Percentiles rank a stretch among this genome's conserved stretches.
These are phyloP conservation scores for Notospermus geniculatus DNA, from an alignment of 1,140 invertebrate species.

Conservation along the genomic window DNA sequence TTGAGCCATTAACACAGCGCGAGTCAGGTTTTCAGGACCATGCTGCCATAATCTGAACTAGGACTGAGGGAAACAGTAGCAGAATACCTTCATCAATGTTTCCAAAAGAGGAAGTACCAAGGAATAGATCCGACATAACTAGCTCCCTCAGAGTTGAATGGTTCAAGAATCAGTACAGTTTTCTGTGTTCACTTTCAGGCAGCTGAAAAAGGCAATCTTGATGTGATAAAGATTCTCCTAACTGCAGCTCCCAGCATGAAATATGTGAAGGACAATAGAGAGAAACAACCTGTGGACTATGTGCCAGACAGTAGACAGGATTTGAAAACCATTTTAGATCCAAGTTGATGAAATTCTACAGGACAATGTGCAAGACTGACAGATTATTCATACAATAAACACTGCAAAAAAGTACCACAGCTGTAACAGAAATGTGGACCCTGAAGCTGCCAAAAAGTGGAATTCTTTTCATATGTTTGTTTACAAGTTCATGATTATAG, in stretches of 20 bases:
- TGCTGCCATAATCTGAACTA: neutral
- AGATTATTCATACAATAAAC: too few species aligned
- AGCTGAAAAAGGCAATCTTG: conserved; percentile 61
- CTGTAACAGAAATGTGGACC: too few species aligned
- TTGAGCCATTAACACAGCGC: too few species aligned
- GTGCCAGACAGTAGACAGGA: neutral
- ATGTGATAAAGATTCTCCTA: conserved; percentile 62
- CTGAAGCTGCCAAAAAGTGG: too few species aligned
- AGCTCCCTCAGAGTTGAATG: too few species aligned
- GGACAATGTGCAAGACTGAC: too few species aligned
- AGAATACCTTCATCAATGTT: neutral
- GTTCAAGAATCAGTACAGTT: too few species aligned
- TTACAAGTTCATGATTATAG: too few species aligned
- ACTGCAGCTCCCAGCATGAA: conserved; percentile 44
- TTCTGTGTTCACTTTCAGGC: conserved; percentile 49
- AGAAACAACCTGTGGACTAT: conserved; percentile 19
- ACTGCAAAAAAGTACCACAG: too few species aligned
- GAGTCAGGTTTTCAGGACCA: neutral
- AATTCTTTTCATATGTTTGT: too few species aligned
- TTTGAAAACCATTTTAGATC: too few species aligned
- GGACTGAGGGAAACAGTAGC: neutral
- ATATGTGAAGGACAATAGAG: conserved; percentile 23
- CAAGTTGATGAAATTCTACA: too few species aligned
- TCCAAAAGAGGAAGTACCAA: neutral
- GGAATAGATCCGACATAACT: neutral